Evolutionary conservation across 2,888 invertebrate genomes (phyloP), one percentile per base, ranked within the genome.

Genomic region (Auanema freiburgensis): DNA sequence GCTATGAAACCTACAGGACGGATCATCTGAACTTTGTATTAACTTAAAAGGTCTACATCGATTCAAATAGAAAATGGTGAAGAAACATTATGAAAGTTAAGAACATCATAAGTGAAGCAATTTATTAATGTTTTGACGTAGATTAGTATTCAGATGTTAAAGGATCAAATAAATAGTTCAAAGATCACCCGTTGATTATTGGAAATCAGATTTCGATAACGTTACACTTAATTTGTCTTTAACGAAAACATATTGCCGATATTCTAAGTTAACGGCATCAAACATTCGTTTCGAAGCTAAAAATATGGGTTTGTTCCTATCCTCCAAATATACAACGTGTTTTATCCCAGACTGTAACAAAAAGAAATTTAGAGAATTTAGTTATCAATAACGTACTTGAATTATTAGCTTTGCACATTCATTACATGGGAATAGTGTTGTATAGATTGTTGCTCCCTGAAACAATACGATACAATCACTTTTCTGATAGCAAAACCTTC

Each of bases 391-490:
- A 24, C 10, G 12, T 11, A 59, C 64, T 54, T 64, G 64, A 54
- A 64, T 59, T 1, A 64, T 59, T 41, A 95, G 87, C 85, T 97
- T 97, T 0, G 96, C 92, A 86, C 97, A 98, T 85, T 96, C 95
- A 83, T 96, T 95, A 85, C 97, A 97, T 0, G 97, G 97, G 84
- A 96, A 97, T 18, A 94, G 85, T 0, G 90, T 91, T 0, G 93
- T 92, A 83, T 93, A 97, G 0, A 97, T 89, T 0, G 88, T 89
- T 80, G 93, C 92, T 71, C 89, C 88, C 75, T 63, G 21, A 5
- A 57, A 16, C 41, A 8, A 14, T n/a, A 21, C 46, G 18, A 21
- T n/a, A 46, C 24, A 52, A n/a, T n/a, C 5, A 21, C 5, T 21
- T n/a, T 52, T n/a, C 4, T 52, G 52, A 23, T 52, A 52, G n/a